Percentiles rank a stretch among this genome's conserved stretches.
phyloP scores from a whole-genome alignment of 2,888 invertebrate genomes.

The Himalopsyche tibetana region DNA sequence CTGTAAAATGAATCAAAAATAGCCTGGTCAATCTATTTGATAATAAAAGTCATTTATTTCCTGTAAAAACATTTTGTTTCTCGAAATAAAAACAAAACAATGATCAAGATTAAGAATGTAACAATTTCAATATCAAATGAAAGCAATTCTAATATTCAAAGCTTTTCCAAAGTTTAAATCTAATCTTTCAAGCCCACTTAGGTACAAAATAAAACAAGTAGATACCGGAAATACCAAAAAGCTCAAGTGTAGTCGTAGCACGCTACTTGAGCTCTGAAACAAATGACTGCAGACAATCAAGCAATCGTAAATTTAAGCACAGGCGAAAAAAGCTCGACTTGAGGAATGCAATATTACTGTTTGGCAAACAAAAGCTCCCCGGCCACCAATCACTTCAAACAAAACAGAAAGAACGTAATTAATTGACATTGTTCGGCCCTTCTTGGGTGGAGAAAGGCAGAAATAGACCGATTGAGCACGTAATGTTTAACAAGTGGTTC shows the following conservation, averaged over 20 bases:
- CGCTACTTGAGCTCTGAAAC: not conserved
- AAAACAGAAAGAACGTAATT: slow-evolving; percentile 63
- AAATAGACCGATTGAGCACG: slow-evolving; percentile 12
- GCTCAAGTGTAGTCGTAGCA: not conserved
- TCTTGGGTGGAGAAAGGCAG: not conserved
- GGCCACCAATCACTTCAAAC: slow-evolving; percentile 59
- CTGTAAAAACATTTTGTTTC: no score
- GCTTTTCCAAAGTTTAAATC: no score
- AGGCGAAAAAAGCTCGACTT: slow-evolving; percentile 29
- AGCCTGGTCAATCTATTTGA: no score
- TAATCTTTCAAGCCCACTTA: not conserved
- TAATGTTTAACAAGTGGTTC: not conserved
- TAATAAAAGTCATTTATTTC: no score
- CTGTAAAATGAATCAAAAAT: no score
- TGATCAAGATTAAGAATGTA: no score
- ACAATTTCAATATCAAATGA: no score
- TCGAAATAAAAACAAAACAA: no score
- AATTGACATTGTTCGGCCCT: slow-evolving; percentile 53
- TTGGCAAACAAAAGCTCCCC: slow-evolving; percentile 56
- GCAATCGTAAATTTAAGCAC: slow-evolving; percentile 31
- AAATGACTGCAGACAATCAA: slow-evolving; percentile 34
- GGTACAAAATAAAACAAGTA: not conserved
- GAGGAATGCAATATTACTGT: slow-evolving; percentile 56
- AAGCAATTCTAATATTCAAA: no score
- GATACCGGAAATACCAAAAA: not conserved